Conservation (phyloP, 2,888 invertebrate species). For the Noctua pronuba region DNA sequence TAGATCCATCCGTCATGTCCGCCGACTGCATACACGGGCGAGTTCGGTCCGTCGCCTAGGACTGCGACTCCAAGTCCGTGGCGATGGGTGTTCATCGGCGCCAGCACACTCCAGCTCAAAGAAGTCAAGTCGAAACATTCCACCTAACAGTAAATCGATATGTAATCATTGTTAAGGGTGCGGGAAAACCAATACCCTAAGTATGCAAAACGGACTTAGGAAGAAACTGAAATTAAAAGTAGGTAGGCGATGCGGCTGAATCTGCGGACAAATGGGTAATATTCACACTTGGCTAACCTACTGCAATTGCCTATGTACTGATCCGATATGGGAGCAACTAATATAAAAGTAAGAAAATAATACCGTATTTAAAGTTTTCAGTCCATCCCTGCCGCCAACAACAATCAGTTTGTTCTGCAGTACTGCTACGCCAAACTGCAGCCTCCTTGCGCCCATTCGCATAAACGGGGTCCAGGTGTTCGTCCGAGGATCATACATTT, state of each 20-base stretch:
- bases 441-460: constrained; percentile 94
- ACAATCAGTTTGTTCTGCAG: constrained; percentile 95
- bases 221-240: constrained; percentile 1
- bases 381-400: constrained; percentile 97
- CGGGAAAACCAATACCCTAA: not conserved
- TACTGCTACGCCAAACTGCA: constrained; percentile 98
- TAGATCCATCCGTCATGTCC: constrained; percentile 99
- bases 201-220: not conserved
- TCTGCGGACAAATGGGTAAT: not conserved
- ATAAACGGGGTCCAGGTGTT: constrained; percentile 94
- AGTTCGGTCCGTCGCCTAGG: constrained; percentile 92
- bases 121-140: constrained; percentile 96
- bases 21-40: constrained; percentile 98
- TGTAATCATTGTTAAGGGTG: not conserved
- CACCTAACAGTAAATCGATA: constrained; percentile 81
- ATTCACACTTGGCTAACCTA: not conserved
- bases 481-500: constrained; percentile 96
- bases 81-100: constrained; percentile 97
- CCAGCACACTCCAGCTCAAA: constrained; percentile 94
- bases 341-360: constrained; percentile 17
- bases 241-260: not conserved
- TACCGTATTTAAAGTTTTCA: constrained; percentile 97
- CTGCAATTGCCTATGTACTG: not conserved
- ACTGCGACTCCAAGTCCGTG: constrained; percentile 95
- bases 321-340: not conserved